A percentile compares a stretch with the other conserved stretches of the same genome.
Conservation (phyloP, 1,140 invertebrate species). For the Archivesica marissinica region DNA sequence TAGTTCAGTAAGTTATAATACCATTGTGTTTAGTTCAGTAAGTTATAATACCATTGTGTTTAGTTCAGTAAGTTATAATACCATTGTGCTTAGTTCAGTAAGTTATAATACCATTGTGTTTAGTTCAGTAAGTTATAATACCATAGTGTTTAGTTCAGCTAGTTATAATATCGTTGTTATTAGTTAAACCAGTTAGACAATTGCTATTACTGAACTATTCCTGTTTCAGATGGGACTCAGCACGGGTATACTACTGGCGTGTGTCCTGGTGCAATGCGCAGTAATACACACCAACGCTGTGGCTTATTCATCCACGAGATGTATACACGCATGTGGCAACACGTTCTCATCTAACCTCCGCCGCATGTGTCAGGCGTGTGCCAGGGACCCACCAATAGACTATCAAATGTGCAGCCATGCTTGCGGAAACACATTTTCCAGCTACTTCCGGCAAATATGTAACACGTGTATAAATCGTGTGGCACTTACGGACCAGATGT, state of each 20-base stretch:
- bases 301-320: not conserved
- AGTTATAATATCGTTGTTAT: too few species aligned
- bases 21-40: too few species aligned
- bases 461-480: not conserved
- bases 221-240: not conserved
- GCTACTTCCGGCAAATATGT: constrained; percentile 13
- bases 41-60: too few species aligned
- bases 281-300: not conserved
- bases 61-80: too few species aligned
- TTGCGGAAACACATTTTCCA: constrained; percentile 13
- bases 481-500: not conserved
- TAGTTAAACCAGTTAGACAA: too few species aligned
- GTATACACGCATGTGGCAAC: constrained; percentile 22
- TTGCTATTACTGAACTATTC: too few species aligned
- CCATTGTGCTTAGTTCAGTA: too few species aligned
- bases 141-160: too few species aligned
- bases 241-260: not conserved
- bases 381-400: constrained; percentile 3
- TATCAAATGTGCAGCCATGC: constrained; percentile 20
- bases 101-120: too few species aligned
- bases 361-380: not conserved
- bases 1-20: too few species aligned
- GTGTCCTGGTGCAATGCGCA: not conserved
- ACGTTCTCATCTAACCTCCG: not conserved
- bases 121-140: too few species aligned